Percentiles rank a stretch among this genome's conserved stretches.
Evolutionary conservation across 2,797 vertebrate species (phyloP).

Genomic region (Parambassis ranga): DNA sequence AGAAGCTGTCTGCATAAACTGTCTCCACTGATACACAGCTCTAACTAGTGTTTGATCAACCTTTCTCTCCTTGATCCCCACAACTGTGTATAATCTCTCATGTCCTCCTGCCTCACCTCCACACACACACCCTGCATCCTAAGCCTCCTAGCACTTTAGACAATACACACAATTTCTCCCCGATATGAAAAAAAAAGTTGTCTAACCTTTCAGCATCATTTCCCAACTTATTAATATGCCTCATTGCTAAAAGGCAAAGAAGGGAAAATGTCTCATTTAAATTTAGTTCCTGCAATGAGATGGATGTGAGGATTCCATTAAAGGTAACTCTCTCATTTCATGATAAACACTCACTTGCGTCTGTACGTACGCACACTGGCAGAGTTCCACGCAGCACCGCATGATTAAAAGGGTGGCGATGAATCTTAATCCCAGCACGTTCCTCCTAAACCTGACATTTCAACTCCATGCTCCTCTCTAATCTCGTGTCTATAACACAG

Average conservation of each 20-base stretch:
- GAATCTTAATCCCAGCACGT: constrained; percentile 72
- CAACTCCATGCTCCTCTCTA: constrained; percentile 54
- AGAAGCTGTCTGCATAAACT: constrained; percentile 10
- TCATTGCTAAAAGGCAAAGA: constrained; percentile 71
- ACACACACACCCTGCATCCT: constrained; percentile 3
- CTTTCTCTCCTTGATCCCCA: constrained; percentile 46
- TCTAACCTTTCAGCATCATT: constrained; percentile 72
- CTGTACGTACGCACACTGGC: constrained; percentile 38
- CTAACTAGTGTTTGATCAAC: constrained; percentile 54
- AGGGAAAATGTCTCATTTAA: constrained; percentile 80
- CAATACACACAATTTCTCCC: constrained; percentile 29
- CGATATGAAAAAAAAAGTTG: constrained; percentile 25
- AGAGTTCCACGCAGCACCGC: constrained; percentile 34
- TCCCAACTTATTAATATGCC: constrained; percentile 72
- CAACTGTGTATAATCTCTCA: constrained; percentile 33
- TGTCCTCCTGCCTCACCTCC: constrained; percentile 8
- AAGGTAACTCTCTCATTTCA: constrained; percentile 40
- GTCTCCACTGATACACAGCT: constrained; percentile 31
- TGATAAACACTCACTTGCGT: constrained; percentile 34
- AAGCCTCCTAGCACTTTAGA: constrained; percentile 32
- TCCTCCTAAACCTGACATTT: constrained; percentile 71
- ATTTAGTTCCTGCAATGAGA: constrained; percentile 63
- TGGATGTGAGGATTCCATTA: constrained; percentile 61
- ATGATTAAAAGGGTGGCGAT: constrained; percentile 60
- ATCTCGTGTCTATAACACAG: constrained; percentile 49